These are phyloP conservation scores for Cydia amplana DNA, from an alignment of 1,140 invertebrate genomes.

Conservation along the genomic window DNA sequence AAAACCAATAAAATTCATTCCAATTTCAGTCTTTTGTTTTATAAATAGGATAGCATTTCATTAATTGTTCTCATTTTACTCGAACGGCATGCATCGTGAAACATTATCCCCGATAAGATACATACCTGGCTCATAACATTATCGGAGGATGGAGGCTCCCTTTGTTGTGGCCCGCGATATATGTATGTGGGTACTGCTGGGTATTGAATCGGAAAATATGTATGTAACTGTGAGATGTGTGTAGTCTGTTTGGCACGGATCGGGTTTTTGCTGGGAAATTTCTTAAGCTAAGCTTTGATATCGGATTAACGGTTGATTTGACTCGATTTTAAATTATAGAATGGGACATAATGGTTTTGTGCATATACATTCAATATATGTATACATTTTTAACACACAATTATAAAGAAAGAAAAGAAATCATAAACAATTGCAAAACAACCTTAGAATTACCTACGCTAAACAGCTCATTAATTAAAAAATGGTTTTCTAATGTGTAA, in stretches of 20 bases:
- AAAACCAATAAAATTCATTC: not conserved
- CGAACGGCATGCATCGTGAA: not conserved
- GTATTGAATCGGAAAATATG: conserved; percentile 23
- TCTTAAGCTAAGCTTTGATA: too few relatives aligned
- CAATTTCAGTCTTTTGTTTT: not conserved
- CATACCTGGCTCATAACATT: conserved; percentile 5
- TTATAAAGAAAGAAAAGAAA: too few relatives aligned
- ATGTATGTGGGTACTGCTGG: not conserved
- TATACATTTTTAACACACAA: too few relatives aligned
- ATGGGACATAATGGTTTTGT: too few relatives aligned
- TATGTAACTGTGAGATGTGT: not conserved
- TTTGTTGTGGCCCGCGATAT: conserved; percentile 6
- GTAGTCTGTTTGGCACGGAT: not conserved
- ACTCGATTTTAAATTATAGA: too few relatives aligned
- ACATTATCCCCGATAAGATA: conserved; percentile 3
- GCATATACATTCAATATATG: too few relatives aligned
- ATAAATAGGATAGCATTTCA: not conserved
- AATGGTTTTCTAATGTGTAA: too few relatives aligned
- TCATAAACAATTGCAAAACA: too few relatives aligned
- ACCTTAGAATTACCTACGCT: too few relatives aligned
- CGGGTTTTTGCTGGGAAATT: not conserved
- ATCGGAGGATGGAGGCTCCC: not conserved
- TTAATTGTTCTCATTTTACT: not conserved
- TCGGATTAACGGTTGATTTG: too few relatives aligned
- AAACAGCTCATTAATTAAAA: too few relatives aligned